Evolutionary conservation across 2,888 invertebrate genomes (phyloP).

Genomic region (Sesia bembeciformis): DNA sequence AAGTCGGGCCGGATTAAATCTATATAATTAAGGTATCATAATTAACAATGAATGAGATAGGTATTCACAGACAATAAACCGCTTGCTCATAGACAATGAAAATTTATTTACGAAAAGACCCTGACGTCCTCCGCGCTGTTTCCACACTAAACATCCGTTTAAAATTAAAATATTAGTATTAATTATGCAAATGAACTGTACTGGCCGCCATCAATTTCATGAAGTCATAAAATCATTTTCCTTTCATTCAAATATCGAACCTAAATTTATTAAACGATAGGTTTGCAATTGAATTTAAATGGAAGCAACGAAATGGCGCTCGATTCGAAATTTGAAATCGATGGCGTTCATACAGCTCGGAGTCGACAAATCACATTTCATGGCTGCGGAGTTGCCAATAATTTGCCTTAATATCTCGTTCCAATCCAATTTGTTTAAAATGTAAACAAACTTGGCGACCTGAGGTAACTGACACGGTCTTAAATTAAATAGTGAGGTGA

Average conservation of each 20-base stretch:
- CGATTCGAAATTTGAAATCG: conserved; percentile 7
- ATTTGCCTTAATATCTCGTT: neutral
- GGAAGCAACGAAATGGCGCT: neutral
- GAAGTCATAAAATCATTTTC: neutral
- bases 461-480: no score
- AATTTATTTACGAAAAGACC: no score
- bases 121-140: no score
- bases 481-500: no score
- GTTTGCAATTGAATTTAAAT: neutral
- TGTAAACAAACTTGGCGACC: no score
- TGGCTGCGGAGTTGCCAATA: conserved; percentile 9
- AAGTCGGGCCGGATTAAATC: no score
- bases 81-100: no score
- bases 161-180: conserved; percentile 24
- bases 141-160: conserved; percentile 14
- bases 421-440: no score
- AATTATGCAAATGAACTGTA: conserved; percentile 22
- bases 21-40: no score
- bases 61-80: no score
- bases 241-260: neutral
- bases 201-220: neutral
- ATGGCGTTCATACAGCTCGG: conserved; percentile 11
- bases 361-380: conserved; percentile 23
- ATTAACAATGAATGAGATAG: no score
- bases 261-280: neutral